Evolutionary conservation across 2,797 vertebrate species (phyloP).

Genomic region (Thalassophryne amazonica): DNA sequence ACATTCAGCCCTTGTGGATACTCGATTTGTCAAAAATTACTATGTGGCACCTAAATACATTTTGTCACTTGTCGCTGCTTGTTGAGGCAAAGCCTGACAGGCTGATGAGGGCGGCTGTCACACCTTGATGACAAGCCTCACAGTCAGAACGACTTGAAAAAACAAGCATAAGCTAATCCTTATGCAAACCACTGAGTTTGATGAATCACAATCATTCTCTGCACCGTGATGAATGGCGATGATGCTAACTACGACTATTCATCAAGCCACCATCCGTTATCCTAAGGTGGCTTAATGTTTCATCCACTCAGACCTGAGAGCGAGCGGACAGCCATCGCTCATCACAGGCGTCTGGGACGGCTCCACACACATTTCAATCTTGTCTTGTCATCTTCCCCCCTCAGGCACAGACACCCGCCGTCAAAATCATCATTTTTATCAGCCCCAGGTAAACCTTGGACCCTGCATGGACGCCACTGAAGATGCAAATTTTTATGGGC

Average conservation of each 20-base stretch:
- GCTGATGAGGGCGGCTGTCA: constrained; percentile 26
- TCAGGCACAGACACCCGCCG: constrained; percentile 45
- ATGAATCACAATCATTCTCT: constrained; percentile 57
- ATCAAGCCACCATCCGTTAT: constrained; percentile 67
- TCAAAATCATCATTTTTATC: constrained; percentile 71
- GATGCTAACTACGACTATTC: constrained; percentile 69
- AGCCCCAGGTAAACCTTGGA: constrained; percentile 60
- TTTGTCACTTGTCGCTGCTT: constrained; percentile 31
- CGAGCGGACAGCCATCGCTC: constrained; percentile 62
- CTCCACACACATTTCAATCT: constrained; percentile 68
- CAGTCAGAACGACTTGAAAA: constrained; percentile 30
- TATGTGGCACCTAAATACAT: constrained; percentile 14
- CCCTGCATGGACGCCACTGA: constrained; percentile 35
- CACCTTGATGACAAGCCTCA: constrained; percentile 31
- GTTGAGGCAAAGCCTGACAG: constrained; percentile 31
- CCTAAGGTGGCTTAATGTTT: constrained; percentile 72
- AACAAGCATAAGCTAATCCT: constrained; percentile 56
- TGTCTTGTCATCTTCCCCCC: constrained; percentile 63
- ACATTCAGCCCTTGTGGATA: background rate
- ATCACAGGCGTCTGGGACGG: constrained; percentile 52
- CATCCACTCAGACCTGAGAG: constrained; percentile 63
- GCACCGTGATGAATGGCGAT: constrained; percentile 55
- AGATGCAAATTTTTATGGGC: constrained; percentile 63
- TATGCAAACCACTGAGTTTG: constrained; percentile 57
- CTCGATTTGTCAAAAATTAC: background rate